phyloP scores from a whole-genome alignment of 1,140 invertebrate species.

The Chironomus tepperi region DNA sequence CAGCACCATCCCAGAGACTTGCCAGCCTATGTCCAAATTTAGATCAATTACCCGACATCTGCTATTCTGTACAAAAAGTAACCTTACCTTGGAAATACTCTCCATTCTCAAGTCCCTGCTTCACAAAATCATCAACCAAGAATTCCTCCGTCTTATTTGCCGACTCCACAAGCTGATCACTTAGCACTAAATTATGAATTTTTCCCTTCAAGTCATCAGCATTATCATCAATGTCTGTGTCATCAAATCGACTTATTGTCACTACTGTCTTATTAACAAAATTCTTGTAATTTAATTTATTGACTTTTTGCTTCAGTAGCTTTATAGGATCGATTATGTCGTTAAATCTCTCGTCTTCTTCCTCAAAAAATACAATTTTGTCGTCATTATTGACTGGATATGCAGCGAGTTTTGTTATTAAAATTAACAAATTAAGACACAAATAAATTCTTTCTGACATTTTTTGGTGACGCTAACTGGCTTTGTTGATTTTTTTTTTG shows the following conservation, averaged over 20 bases:
- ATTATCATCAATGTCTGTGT: background rate
- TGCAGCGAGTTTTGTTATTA: no score
- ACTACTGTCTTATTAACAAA: background rate
- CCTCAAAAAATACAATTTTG: no score
- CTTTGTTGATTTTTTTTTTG: no score
- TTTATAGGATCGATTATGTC: background rate
- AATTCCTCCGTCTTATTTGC: background rate
- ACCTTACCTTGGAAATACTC: slow-evolving; percentile 24
- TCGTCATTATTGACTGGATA: no score
- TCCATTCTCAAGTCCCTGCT: background rate
- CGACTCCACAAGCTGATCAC: background rate
- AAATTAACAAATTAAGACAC: no score
- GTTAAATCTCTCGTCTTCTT: background rate
- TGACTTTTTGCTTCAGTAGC: background rate
- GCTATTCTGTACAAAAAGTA: background rate
- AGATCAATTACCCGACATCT: background rate
- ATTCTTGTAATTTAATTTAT: background rate
- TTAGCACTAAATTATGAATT: background rate
- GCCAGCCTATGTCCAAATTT: no score
- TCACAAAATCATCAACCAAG: background rate
- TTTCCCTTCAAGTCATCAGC: background rate
- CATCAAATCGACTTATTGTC: background rate
- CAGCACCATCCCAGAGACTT: no score
- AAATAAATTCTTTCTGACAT: no score
- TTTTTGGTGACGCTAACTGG: no score